A percentile compares a stretch with the other conserved stretches of the same genome.
phyloP scores from a whole-genome alignment of 2,888 invertebrate species.

The Lordiphosa andalusiaca region DNA sequence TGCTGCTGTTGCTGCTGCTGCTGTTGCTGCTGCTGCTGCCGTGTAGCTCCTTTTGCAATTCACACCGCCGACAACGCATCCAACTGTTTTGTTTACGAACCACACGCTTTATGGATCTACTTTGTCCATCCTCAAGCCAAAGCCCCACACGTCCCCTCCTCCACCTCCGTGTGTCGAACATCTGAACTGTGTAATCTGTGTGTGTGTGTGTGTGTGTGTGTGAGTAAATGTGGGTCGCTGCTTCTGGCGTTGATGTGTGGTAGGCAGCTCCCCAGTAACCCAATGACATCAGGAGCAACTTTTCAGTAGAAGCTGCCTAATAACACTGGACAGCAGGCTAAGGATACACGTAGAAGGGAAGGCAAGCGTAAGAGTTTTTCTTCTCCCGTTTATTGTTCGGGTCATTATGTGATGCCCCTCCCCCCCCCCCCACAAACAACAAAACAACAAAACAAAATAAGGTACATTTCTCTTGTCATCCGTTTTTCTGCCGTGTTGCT shows the following conservation, averaged over 20 bases:
- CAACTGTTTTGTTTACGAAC: conserved; percentile 49
- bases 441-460: not conserved
- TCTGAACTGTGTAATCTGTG: conserved; percentile 36
- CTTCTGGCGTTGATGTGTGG: conserved; percentile 6
- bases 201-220: conserved; percentile 11
- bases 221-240: conserved; percentile 44
- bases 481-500: conserved; percentile 3
- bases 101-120: conserved; percentile 47
- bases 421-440: not conserved
- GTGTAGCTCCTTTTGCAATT: conserved; percentile 37
- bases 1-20: too few species aligned
- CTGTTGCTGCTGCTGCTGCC: not conserved
- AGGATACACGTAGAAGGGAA: not conserved
- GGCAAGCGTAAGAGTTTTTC: not conserved
- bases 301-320: conserved; percentile 45
- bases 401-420: conserved; percentile 10
- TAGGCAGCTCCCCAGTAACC: conserved; percentile 3
- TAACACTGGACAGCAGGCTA: conserved; percentile 9
- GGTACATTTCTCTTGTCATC: conserved; percentile 10
- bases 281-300: conserved; percentile 46
- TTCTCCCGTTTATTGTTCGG: conserved; percentile 5
- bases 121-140: conserved; percentile 14
- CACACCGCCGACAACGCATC: conserved; percentile 41
- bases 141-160: not conserved
- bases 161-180: conserved; percentile 28